Evolutionary conservation across 2,113 vertebrate genomes (phyloP).

Genomic region (Callionymus lyra): DNA sequence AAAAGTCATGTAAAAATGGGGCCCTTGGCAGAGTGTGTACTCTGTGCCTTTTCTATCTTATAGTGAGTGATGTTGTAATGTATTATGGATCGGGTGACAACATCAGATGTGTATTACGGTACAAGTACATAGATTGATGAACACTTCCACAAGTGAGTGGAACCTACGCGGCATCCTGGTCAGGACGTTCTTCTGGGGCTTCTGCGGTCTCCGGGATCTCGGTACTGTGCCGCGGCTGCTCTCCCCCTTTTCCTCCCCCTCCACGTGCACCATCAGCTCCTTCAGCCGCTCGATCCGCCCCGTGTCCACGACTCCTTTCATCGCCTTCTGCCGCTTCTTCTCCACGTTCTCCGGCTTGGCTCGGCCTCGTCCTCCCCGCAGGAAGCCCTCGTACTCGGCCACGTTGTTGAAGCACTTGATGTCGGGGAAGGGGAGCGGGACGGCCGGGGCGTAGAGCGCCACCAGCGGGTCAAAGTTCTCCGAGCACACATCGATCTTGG

Average conservation of each 20-base stretch:
- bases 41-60: too few relatives aligned
- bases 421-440: slow-evolving; percentile 74
- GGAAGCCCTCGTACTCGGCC: slow-evolving; percentile 82
- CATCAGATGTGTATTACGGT: too few relatives aligned
- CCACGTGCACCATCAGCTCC: slow-evolving; percentile 74
- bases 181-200: slow-evolving; percentile 78
- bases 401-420: slow-evolving; percentile 86
- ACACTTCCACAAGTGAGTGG: background rate
- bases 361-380: slow-evolving; percentile 69
- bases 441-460: slow-evolving; percentile 75
- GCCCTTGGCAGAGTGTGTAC: too few relatives aligned
- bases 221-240: slow-evolving; percentile 24
- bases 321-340: slow-evolving; percentile 52
- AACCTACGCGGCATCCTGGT: slow-evolving; percentile 85
- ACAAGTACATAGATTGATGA: background rate
- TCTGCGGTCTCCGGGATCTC: slow-evolving; percentile 40
- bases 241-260: slow-evolving; percentile 50
- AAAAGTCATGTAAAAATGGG: too few relatives aligned
- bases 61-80: too few relatives aligned
- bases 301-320: slow-evolving; percentile 63
- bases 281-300: slow-evolving; percentile 77
- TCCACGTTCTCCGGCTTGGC: slow-evolving; percentile 70
- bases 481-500: slow-evolving; percentile 73
- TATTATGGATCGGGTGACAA: background rate
- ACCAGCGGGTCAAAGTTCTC: slow-evolving; percentile 79